Evolutionary conservation across 2,113 vertebrate genomes (phyloP).

Genomic region (Corydoras sp.): DNA sequence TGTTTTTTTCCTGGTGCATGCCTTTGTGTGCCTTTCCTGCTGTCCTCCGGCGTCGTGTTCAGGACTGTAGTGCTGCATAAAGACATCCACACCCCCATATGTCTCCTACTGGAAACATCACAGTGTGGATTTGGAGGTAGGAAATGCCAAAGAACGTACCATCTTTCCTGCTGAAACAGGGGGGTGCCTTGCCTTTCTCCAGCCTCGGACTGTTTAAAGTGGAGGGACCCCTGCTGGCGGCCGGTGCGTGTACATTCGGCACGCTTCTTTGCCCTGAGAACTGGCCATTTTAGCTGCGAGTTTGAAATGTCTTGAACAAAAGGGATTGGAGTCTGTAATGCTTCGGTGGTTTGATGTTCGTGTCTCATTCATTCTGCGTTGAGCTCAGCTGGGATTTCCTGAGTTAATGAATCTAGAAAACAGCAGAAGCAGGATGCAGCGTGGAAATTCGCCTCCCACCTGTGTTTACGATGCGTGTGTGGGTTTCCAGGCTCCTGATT

Average conservation of each 20-base stretch:
- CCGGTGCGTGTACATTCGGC: constrained; percentile 21
- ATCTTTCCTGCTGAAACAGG: constrained; percentile 19
- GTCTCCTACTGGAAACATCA: constrained; percentile 39
- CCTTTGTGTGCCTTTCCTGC: constrained; percentile 1
- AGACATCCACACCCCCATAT: constrained; percentile 40
- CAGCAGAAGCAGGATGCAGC: neutral
- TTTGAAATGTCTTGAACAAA: constrained; percentile 9
- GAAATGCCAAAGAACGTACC: constrained; percentile 35
- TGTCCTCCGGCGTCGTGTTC: constrained; percentile 18
- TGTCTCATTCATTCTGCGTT: neutral
- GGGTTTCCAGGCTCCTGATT: too few species aligned
- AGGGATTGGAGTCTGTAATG: too few species aligned
- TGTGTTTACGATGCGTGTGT: too few species aligned
- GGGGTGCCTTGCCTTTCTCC: neutral
- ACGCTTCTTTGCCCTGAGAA: constrained; percentile 6
- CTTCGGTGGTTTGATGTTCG: neutral
- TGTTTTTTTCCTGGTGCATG: neutral
- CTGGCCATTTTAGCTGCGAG: constrained; percentile 11
- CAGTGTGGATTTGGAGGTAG: constrained; percentile 29
- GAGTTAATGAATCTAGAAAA: neutral
- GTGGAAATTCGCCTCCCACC: neutral
- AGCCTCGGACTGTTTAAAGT: neutral
- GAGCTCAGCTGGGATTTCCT: constrained; percentile 1
- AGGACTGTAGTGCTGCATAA: constrained; percentile 39
- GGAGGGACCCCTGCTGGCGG: constrained; percentile 41